Evolutionary conservation across 2,888 invertebrate species (phyloP).

Genomic region (Drosophila recens): DNA sequence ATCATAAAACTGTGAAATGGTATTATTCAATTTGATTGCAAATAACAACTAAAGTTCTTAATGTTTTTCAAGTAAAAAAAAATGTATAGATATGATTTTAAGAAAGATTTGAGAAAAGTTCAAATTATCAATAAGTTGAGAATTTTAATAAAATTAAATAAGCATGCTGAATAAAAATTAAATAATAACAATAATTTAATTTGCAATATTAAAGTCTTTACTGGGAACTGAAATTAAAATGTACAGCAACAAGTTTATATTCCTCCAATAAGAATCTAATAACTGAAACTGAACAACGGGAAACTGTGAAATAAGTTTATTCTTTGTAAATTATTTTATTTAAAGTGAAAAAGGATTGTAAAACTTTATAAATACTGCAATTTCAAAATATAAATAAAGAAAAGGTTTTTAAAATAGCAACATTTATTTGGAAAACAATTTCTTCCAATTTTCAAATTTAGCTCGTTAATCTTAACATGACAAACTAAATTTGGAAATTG

Average conservation of each 20-base stretch:
- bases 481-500: no score
- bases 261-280: neutral
- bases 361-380: no score
- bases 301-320: no score
- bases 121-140: neutral
- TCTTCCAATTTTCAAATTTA: no score
- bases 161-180: neutral
- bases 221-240: neutral
- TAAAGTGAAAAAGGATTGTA: no score
- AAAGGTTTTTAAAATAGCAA: no score
- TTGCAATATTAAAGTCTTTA: neutral
- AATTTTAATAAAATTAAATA: neutral
- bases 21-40: conserved; percentile 71
- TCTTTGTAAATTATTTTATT: no score
- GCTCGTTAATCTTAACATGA: no score
- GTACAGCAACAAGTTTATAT: neutral
- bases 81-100: neutral
- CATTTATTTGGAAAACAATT: no score
- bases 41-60: conserved; percentile 41
- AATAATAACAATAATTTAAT: neutral
- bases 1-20: conserved; percentile 77
- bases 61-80: conserved; percentile 7
- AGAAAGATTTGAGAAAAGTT: neutral
- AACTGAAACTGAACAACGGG: no score
- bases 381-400: no score